Conservation (phyloP, 2,113 vertebrate genomes). For the Platycercus adscitus region DNA sequence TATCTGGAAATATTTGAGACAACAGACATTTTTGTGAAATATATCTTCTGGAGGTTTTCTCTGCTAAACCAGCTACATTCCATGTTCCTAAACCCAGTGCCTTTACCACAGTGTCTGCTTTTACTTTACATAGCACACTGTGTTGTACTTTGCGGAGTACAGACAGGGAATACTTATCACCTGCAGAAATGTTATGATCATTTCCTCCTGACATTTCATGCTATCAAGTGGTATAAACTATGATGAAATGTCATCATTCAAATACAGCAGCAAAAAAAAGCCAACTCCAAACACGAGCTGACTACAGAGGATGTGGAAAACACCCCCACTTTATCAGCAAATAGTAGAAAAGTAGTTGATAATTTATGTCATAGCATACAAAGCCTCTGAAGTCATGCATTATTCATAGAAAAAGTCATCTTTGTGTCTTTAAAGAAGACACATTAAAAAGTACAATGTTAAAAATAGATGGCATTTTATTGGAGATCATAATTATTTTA, state of each 20-base stretch:
- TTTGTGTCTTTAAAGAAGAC: constrained; percentile 69
- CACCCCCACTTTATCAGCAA: constrained; percentile 57
- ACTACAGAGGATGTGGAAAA: constrained; percentile 33
- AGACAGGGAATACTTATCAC: constrained; percentile 53
- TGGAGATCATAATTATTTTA: constrained; percentile 74
- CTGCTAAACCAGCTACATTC: background rate
- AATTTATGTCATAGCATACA: constrained; percentile 63
- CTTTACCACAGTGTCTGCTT: background rate
- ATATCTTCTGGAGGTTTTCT: background rate
- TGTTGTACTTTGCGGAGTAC: background rate
- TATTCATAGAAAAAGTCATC: constrained; percentile 53
- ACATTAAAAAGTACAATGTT: constrained; percentile 67
- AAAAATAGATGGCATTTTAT: constrained; percentile 76
- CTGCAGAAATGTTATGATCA: constrained; percentile 59
- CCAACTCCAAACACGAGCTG: background rate
- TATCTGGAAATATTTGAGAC: background rate
- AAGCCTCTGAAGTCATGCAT: constrained; percentile 61
- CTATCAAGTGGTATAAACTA: constrained; percentile 35
- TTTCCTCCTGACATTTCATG: constrained; percentile 70
- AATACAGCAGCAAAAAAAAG: constrained; percentile 41
- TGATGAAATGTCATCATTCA: constrained; percentile 65
- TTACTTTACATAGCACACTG: background rate
- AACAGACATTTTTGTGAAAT: background rate
- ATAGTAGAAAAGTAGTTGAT: constrained; percentile 61
- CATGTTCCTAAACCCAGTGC: background rate